phyloP scores from a whole-genome alignment of 1,140 invertebrate species.

The Pogonomyrmex barbatus region DNA sequence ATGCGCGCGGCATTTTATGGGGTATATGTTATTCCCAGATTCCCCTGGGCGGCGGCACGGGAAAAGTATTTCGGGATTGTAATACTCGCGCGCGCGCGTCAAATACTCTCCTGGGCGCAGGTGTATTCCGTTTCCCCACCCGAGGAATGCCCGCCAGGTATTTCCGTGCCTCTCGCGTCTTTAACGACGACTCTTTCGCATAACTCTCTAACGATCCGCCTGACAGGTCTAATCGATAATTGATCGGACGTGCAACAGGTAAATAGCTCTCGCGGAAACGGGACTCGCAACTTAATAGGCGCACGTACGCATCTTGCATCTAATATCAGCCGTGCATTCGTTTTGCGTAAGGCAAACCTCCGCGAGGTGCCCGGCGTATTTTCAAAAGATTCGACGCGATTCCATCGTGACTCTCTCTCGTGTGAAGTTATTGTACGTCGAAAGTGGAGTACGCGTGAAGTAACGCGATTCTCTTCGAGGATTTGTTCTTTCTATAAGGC shows the following conservation, averaged over 20 bases:
- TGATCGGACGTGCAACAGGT: constrained; percentile 55
- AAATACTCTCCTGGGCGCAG: not conserved
- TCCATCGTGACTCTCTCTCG: too few relatives aligned
- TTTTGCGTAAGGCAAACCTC: not conserved
- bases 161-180: constrained; percentile 2
- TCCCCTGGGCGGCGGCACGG: not conserved
- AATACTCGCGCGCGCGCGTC: not conserved
- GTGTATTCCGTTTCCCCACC: constrained; percentile 6
- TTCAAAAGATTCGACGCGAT: not conserved
- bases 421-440: too few relatives aligned
- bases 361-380: not conserved
- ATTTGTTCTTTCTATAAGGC: not conserved
- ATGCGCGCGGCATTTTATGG: constrained; percentile 9
- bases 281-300: constrained; percentile 47
- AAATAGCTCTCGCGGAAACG: constrained; percentile 48
- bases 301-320: constrained; percentile 17
- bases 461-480: not conserved
- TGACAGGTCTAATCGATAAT: constrained; percentile 52
- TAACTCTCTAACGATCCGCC: constrained; percentile 42
- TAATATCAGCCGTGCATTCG: constrained; percentile 20
- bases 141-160: not conserved
- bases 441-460: not conserved
- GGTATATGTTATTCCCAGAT: constrained; percentile 13
- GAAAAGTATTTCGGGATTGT: not conserved
- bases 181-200: constrained; percentile 21